phyloP scores from a whole-genome alignment of 2,113 vertebrate species.

The Cromileptes altivelis region DNA sequence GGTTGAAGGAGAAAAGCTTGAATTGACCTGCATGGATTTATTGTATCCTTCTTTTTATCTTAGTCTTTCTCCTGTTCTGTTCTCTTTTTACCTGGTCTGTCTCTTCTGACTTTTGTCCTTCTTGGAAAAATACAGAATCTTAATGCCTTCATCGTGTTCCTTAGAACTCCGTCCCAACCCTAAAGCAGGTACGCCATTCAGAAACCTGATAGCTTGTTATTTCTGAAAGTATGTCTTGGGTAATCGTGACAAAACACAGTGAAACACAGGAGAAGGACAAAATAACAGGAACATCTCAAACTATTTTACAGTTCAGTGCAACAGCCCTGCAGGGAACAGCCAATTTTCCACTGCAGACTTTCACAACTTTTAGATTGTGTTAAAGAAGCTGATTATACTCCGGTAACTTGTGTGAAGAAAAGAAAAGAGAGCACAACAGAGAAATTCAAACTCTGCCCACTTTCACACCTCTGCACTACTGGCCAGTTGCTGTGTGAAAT shows the following conservation, averaged over 20 bases:
- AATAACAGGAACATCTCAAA: background rate
- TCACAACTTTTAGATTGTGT: background rate
- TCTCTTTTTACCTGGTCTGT: background rate
- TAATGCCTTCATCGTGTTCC: background rate
- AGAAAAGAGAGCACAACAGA: background rate
- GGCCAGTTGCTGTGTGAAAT: background rate
- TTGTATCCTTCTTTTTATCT: background rate
- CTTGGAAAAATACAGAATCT: constrained; percentile 6
- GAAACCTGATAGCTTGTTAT: constrained; percentile 19
- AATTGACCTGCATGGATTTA: background rate
- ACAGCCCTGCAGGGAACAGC: background rate
- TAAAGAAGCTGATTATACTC: background rate
- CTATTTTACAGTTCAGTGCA: background rate
- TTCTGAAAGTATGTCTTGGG: background rate
- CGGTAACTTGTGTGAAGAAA: background rate
- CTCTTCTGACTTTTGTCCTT: background rate
- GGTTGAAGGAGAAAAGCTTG: background rate
- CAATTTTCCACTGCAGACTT: no score
- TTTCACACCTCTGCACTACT: background rate
- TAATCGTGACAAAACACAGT: background rate
- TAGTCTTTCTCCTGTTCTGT: background rate
- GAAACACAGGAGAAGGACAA: background rate
- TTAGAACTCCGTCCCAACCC: background rate
- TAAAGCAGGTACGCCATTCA: background rate
- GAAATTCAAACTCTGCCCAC: background rate